A percentile compares a stretch with the other conserved stretches of the same genome.
Conservation (phyloP, 2,888 invertebrate species). For the Chrysolina americana region DNA sequence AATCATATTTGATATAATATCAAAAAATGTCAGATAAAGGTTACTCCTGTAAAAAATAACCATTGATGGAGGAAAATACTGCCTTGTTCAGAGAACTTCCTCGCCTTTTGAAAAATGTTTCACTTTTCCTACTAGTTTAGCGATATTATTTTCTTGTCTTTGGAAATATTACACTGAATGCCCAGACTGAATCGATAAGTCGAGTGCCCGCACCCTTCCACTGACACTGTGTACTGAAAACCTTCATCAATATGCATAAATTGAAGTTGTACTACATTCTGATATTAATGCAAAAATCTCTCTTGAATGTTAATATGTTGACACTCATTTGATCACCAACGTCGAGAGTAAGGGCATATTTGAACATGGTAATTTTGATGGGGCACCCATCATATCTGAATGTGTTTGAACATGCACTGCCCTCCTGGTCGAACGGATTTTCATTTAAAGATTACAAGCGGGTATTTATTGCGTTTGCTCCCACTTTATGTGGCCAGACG, state of each 20-base stretch:
- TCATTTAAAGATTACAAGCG: conserved; percentile 64
- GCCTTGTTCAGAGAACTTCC: no score
- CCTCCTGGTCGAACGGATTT: conserved; percentile 60
- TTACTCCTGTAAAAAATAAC: no score
- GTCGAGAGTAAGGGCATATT: conserved; percentile 47
- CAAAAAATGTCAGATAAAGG: no score
- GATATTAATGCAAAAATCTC: conserved; percentile 63
- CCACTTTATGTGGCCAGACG: conserved; percentile 58
- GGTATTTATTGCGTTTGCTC: conserved; percentile 64
- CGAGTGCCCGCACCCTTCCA: conserved; percentile 50
- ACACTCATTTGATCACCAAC: conserved; percentile 53
- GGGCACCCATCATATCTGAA: conserved; percentile 53
- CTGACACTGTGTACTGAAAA: conserved; percentile 37
- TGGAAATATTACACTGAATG: neutral
- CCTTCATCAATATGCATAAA: conserved; percentile 65
- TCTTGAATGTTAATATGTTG: conserved; percentile 63
- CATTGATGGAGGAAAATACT: no score
- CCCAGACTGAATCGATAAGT: conserved; percentile 42
- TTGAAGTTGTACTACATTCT: conserved; percentile 62
- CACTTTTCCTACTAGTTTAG: neutral
- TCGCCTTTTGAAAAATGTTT: neutral
- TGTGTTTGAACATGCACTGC: conserved; percentile 43
- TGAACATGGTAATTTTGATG: conserved; percentile 58
- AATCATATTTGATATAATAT: no score
- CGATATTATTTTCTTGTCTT: neutral